Evolutionary conservation across 2,888 invertebrate species (phyloP), one percentile per base, ranked within the genome.

Genomic region (Lasiommata megera): DNA sequence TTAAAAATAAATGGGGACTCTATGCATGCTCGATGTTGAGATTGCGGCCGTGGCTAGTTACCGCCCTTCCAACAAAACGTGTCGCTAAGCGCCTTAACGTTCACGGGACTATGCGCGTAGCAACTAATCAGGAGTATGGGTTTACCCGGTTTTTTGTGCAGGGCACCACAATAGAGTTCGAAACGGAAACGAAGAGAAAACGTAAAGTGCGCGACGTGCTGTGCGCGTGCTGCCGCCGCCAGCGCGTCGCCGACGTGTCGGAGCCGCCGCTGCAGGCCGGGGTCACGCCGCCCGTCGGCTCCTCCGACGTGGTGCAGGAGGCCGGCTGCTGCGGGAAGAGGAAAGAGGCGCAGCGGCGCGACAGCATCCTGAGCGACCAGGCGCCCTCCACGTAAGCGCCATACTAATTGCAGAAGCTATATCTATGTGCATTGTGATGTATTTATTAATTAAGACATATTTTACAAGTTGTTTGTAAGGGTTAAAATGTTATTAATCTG

Each of bases 311-410:
- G 1, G 80, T 76, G 0, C 73, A 68, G 23, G 82, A 84, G 37
- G 67, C 79, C 0, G 84, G 88, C 38, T 89, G 89, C 69, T 90
- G 89, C 43, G 88, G 88, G 1, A 70, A 80, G 68, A 89, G 87
- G 67, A 86, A 82, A 63, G 74, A 88, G 40, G 81, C 81, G 0
- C 92, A 86, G 64, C 86, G 89, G 69, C 82, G 90, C 16, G 93
- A 92, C 73, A 94, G 92, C 71, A 92, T 85, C 70, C 68, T 92
- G 34, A 92, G 92, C 63, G 92, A 89, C 60, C 79, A 90, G 12
- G 79, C 87, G 31, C 82, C 89, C 3, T 67, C 79, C 1, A 76
- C 76, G 89, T 89, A 18, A 79, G 81, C 9, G n/a, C n/a, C n/a
- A n/a, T n/a, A n/a, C n/a, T n/a, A n/a, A n/a, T n/a, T n/a, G n/a